Percentiles rank a stretch among this genome's conserved stretches.
Conservation (phyloP, 2,113 vertebrate species). For the Petrocephalus zakoni region DNA sequence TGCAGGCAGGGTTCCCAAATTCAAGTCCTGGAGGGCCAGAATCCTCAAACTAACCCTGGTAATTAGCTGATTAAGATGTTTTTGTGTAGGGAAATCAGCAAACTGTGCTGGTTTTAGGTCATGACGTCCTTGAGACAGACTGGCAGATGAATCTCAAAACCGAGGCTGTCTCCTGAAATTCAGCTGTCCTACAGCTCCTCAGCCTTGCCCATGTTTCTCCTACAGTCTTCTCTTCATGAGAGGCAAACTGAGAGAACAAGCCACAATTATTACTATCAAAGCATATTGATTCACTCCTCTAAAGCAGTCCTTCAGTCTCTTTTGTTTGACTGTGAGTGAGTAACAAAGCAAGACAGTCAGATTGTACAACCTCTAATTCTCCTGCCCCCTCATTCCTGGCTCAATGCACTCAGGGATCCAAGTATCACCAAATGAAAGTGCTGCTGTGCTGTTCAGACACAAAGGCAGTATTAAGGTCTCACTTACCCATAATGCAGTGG, state of each 20-base stretch:
- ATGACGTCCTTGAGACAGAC: not conserved
- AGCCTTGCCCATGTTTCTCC: not conserved
- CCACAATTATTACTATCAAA: not conserved
- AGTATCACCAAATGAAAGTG: not conserved
- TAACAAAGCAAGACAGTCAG: not conserved
- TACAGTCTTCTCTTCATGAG: not conserved
- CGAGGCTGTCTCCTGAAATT: not conserved
- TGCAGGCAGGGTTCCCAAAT: not conserved
- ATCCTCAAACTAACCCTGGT: not conserved
- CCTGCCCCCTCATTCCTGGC: not conserved
- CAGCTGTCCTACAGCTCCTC: not conserved
- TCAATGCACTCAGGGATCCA: not conserved
- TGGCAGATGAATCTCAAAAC: not conserved
- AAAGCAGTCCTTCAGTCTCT: not conserved
- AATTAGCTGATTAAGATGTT: not conserved
- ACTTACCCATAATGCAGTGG: not conserved
- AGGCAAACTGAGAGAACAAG: not conserved
- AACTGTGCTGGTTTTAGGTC: not conserved
- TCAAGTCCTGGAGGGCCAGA: not conserved
- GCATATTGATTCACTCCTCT: not conserved
- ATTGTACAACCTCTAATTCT: not conserved
- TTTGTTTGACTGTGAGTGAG: not conserved
- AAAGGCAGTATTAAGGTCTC: slow-evolving; percentile 1
- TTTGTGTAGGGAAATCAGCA: not conserved
- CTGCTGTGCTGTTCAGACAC: not conserved